phyloP scores from a whole-genome alignment of 2,113 vertebrate genomes.

The Loxodonta africana region DNA sequence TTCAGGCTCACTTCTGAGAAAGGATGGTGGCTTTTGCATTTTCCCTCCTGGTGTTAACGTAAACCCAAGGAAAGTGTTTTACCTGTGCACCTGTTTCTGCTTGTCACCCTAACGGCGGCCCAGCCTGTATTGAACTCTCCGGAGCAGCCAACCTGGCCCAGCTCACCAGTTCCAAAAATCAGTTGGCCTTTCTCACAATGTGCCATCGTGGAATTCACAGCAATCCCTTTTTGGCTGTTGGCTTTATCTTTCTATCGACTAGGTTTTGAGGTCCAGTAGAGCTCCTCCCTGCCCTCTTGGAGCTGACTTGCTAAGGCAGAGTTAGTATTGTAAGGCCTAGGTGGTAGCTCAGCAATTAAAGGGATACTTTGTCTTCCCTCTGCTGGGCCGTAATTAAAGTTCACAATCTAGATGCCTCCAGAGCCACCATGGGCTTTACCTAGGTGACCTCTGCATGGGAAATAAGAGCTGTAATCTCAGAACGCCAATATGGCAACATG shows the following conservation, averaged over 20 bases:
- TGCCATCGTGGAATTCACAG: accelerated
- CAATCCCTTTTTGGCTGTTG: neutral
- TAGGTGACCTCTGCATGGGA: neutral
- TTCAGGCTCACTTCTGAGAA: neutral
- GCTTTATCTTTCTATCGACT: neutral
- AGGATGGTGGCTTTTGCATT: neutral
- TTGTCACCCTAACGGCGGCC: neutral
- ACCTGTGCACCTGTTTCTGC: neutral
- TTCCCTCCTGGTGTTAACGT: neutral
- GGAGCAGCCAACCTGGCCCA: neutral
- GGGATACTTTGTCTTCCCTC: neutral
- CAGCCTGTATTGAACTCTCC: neutral
- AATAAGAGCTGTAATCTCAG: neutral
- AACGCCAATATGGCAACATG: neutral
- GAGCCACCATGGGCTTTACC: accelerated
- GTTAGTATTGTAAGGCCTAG: neutral
- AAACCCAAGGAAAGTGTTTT: neutral
- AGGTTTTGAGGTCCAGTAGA: neutral
- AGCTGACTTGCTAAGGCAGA: neutral
- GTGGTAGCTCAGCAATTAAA: neutral
- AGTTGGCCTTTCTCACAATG: neutral
- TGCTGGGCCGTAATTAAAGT: neutral
- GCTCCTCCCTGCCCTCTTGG: neutral
- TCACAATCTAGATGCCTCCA: neutral
- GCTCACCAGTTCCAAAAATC: neutral